These are phyloP conservation scores for Myzus persicae DNA, from an alignment of 1,140 invertebrate species.

Conservation along the genomic window DNA sequence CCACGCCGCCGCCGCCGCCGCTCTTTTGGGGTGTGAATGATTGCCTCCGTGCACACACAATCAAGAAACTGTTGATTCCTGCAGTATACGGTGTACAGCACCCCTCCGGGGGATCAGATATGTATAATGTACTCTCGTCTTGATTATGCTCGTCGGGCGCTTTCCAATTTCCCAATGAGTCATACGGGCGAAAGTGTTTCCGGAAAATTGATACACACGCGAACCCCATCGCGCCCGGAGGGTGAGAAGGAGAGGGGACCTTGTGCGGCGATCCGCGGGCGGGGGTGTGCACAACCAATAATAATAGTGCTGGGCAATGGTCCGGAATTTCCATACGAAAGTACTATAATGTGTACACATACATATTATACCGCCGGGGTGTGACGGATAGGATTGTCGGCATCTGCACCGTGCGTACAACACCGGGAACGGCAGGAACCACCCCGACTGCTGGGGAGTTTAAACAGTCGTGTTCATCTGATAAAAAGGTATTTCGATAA, in stretches of 20 bases:
- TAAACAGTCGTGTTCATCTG: slow-evolving; percentile 13
- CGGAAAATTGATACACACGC: slow-evolving; percentile 53
- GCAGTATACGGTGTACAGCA: too few species aligned
- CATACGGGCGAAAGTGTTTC: slow-evolving; percentile 47
- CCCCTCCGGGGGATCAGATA: slow-evolving; percentile 38
- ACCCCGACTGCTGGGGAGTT: not conserved
- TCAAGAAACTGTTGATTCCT: slow-evolving; percentile 52
- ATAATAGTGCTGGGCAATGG: slow-evolving; percentile 55
- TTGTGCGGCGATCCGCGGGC: not conserved
- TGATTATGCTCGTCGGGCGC: slow-evolving; percentile 36
- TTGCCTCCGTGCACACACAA: slow-evolving; percentile 32
- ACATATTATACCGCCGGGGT: not conserved
- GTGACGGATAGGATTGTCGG: slow-evolving; percentile 56
- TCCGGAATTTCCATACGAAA: slow-evolving; percentile 54
- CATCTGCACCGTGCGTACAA: not conserved
- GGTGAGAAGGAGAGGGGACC: slow-evolving; percentile 23
- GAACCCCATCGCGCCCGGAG: slow-evolving; percentile 37
- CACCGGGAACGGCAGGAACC: not conserved
- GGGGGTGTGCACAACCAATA: not conserved
- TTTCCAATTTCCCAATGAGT: slow-evolving; percentile 57
- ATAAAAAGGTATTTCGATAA: slow-evolving; percentile 31
- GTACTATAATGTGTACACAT: not conserved
- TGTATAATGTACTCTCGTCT: slow-evolving; percentile 54
- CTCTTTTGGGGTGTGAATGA: slow-evolving; percentile 51
- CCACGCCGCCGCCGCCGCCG: not conserved